A percentile compares a stretch with the other conserved stretches of the same genome.
phyloP scores from a whole-genome alignment of 2,113 vertebrate genomes.

The Chiloscyllium plagiosum region DNA sequence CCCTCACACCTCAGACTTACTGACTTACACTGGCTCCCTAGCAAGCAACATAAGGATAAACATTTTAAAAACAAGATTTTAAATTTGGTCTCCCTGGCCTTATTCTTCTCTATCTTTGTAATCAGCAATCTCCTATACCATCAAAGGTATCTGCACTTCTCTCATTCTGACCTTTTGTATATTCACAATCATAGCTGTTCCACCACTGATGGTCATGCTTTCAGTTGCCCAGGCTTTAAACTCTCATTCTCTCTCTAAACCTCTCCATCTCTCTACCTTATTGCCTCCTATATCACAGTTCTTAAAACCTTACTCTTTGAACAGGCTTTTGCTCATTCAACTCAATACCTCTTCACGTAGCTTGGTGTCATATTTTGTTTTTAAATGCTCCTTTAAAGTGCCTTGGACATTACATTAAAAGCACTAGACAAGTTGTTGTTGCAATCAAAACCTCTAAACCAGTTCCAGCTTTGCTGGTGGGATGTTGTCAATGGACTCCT shows the following conservation, averaged over 20 bases:
- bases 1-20: not conserved
- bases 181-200: too few species aligned
- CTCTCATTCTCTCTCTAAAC: not conserved
- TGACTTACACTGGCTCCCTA: not conserved
- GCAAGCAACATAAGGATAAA: too few species aligned
- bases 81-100: not conserved
- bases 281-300: not conserved
- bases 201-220: not conserved
- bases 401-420: not conserved
- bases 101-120: not conserved
- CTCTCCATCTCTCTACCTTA: not conserved
- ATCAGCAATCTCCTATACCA: not conserved
- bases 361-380: not conserved
- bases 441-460: not conserved
- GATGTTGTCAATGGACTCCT: not conserved
- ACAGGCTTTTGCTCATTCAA: not conserved
- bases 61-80: not conserved
- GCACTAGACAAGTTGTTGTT: not conserved
- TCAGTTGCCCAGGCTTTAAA: not conserved
- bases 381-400: not conserved
- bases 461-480: not conserved
- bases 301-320: not conserved
- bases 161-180: not conserved
- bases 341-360: not conserved
- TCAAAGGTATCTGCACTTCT: not conserved